Evolutionary conservation across 2,888 invertebrate genomes (phyloP), one percentile per base, ranked within the genome.

Genomic region (Abscondita cerata): DNA sequence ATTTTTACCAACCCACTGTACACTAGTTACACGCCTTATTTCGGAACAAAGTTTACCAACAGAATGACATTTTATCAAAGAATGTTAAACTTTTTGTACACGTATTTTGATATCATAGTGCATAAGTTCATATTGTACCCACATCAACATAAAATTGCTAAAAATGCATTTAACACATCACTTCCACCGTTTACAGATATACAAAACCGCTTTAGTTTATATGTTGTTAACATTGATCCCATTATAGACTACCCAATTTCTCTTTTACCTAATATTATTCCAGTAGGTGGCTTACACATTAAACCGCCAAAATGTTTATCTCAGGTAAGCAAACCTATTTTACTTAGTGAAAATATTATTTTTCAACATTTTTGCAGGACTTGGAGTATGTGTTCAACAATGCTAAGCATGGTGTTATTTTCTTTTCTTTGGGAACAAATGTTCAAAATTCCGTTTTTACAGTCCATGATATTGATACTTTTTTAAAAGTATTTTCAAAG

Each of bases 271-370:
- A 78, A 78, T 62, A 73, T 78, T 41, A 77, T 79, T 36, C 73
- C 76, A 20, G 75, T 80, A 20, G 78, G 77, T 16, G 79, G 78
- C 20, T 56, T 79, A n/a, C 79, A 80, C 54, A 70, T 74, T 8
- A 65, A 68, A 59, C 59, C 69, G 40, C 47, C 68, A 1, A 70
- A 73, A 62, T 12, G 44, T 19, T 56, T 79, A 57, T 73, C 77
- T 15, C 51, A 73, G 52, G 76, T 76, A 68, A 62, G 68, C 62
- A 44, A 25, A 25, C 25, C 25, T 25, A 38, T 20, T 15, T 15
- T 46, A 18, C 9, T 18, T 16, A 6, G 12, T 1, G 6, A 25
- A 19, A 18, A 18, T 8, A 11, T 3, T 46, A 11, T 46, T 12
- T 11, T 6, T 2, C 18, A n/a, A 11, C 1, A 19, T 2, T 36